A percentile compares a stretch with the other conserved stretches of the same genome.
Evolutionary conservation across 2,797 vertebrate species (phyloP).

Genomic region (Acipenser transmontanus): DNA sequence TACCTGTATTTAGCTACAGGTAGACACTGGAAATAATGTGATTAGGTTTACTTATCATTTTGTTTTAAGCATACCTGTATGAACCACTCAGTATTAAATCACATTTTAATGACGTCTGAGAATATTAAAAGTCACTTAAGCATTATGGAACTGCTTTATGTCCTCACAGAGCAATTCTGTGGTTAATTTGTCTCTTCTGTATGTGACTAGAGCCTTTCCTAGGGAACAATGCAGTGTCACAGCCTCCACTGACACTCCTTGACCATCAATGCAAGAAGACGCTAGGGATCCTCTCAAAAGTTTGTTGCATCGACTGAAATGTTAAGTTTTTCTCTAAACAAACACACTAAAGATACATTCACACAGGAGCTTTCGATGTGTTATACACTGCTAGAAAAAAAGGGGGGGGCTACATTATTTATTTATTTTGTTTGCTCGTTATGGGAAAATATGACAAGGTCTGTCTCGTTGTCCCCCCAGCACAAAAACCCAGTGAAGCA

Average conservation of each 20-base stretch:
- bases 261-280: not conserved
- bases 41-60: no score
- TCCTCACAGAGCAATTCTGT: not conserved
- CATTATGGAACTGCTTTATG: not conserved
- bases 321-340: no score
- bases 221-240: not conserved
- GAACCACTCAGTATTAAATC: conserved; percentile 1
- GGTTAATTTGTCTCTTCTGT: not conserved
- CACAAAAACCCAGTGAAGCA: no score
- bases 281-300: not conserved
- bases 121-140: conserved; percentile 1
- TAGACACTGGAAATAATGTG: no score
- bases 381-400: not conserved
- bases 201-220: not conserved
- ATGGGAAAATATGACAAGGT: not conserved
- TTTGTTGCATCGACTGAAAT: not conserved
- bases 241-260: not conserved
- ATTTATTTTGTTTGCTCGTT: not conserved
- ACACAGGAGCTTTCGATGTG: not conserved
- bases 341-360: not conserved
- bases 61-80: no score
- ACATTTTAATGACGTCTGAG: not conserved
- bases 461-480: not conserved
- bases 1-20: no score
- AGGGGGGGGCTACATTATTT: not conserved